Conservation (phyloP, 2,888 invertebrate genomes). For the Papilio protenor region DNA sequence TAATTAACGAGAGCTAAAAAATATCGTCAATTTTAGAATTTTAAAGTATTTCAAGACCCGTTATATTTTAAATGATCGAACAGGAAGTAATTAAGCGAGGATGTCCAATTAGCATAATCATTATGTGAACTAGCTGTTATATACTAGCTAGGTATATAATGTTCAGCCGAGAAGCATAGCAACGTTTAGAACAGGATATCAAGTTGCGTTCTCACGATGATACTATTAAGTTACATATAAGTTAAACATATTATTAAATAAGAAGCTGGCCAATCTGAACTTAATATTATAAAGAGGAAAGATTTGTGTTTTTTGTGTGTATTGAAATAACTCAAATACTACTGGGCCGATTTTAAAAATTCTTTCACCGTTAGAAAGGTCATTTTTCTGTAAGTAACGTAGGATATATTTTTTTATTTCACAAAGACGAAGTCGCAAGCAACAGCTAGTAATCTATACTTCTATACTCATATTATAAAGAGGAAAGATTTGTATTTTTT, state of each 20-base stretch:
- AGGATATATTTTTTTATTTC: too few species aligned
- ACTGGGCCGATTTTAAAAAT: too few species aligned
- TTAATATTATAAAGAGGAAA: too few species aligned
- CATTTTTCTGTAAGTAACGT: too few species aligned
- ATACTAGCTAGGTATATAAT: neutral
- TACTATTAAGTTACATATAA: neutral
- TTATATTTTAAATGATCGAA: constrained; percentile 2
- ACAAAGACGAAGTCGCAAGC: too few species aligned
- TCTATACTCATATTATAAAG: too few species aligned
- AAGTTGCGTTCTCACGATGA: constrained; percentile 6
- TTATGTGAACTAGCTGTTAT: constrained; percentile 5
- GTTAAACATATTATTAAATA: neutral
- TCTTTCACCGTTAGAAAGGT: too few species aligned
- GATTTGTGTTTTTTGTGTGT: too few species aligned
- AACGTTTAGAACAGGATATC: constrained; percentile 6
- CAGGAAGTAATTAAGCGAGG: constrained; percentile 14
- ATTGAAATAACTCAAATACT: too few species aligned
- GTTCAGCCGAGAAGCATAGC: neutral
- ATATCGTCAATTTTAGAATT: neutral
- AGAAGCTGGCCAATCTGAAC: neutral
- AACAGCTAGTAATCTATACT: neutral
- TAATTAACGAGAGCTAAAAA: neutral
- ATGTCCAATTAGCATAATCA: constrained; percentile 19
- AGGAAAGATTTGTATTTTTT: too few species aligned
- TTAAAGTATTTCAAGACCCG: neutral